phyloP scores from a whole-genome alignment of 2,888 invertebrate species.

The Aphodius sticticus region DNA sequence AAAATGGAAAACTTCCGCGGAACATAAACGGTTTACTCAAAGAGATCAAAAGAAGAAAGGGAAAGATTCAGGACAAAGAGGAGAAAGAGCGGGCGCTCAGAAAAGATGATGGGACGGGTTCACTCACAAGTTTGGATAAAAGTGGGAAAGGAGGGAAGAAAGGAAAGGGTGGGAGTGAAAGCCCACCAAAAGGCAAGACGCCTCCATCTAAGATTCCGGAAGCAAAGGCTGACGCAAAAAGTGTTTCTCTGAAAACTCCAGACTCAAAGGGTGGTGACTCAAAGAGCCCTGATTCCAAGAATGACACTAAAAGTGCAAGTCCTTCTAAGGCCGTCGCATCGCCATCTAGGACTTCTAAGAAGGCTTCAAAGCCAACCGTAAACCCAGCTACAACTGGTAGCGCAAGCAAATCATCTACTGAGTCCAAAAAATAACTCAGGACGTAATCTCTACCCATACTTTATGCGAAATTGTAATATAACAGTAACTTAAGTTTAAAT shows the following conservation, averaged over 20 bases:
- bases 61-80: neutral
- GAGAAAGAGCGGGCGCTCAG: neutral
- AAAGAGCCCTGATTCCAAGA: neutral
- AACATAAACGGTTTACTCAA: conserved; percentile 46
- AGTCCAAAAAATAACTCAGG: neutral
- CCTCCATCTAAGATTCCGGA: neutral
- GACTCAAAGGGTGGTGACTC: no score
- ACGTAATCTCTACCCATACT: neutral
- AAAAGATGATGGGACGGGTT: neutral
- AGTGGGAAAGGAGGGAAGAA: neutral
- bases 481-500: neutral
- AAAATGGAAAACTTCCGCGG: conserved; percentile 42
- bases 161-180: neutral
- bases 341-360: neutral
- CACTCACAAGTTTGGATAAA: neutral
- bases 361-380: neutral
- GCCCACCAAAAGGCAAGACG: no score
- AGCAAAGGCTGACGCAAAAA: neutral
- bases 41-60: conserved; percentile 34
- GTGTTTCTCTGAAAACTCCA: no score
- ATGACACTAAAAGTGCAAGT: neutral
- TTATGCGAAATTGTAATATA: neutral
- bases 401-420: neutral
- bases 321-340: neutral
- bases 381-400: neutral